Evolutionary conservation across 2,113 vertebrate genomes (phyloP).

Genomic region (Calyptommatus sinebrachiatus): DNA sequence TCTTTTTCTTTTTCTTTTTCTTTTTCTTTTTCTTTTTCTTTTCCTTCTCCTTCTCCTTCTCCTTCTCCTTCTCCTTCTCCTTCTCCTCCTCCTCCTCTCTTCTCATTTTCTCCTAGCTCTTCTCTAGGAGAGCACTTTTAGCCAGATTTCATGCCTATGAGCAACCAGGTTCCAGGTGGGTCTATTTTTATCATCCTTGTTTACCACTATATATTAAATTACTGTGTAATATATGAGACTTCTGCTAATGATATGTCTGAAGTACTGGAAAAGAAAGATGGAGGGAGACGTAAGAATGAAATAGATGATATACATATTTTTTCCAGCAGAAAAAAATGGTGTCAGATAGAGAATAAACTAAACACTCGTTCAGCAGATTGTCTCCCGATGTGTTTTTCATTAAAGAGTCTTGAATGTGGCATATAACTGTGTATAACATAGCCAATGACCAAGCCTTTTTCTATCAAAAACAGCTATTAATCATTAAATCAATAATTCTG

Average conservation of each 20-base stretch:
- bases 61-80: no score
- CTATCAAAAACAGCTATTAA: conserved; percentile 9
- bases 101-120: no score
- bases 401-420: neutral
- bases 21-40: no score
- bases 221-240: neutral
- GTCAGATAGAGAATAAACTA: neutral
- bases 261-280: neutral
- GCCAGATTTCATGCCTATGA: no score
- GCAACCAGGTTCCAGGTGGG: no score
- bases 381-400: neutral
- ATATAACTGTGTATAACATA: neutral
- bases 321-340: neutral
- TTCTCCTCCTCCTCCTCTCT: no score
- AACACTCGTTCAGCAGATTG: neutral
- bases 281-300: no score
- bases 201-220: neutral
- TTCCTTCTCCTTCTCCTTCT: no score
- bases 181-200: neutral
- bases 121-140: no score
- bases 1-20: no score
- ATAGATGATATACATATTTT: neutral
- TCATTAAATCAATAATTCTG: conserved; percentile 5
- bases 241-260: neutral
- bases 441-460: neutral